A percentile compares a stretch with the other conserved stretches of the same genome.
phyloP scores from a whole-genome alignment of 1,140 invertebrate species.

The Ruditapes philippinarum region DNA sequence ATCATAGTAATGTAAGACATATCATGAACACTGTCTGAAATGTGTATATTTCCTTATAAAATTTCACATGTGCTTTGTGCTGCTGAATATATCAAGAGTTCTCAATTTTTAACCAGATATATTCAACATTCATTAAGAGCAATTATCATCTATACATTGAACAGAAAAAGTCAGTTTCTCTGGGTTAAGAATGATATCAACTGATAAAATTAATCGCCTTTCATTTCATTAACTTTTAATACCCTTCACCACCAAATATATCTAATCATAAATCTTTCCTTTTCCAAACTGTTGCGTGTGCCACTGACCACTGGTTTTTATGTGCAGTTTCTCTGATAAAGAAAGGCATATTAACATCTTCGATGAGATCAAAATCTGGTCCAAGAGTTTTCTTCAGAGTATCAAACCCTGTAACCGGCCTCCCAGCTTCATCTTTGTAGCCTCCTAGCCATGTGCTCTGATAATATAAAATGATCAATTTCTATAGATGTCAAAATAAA shows the following conservation, averaged over 20 bases:
- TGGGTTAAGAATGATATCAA: too few species aligned
- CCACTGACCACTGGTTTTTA: constrained; percentile 86
- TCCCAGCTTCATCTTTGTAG: constrained; percentile 78
- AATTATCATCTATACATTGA: too few species aligned
- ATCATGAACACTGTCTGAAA: too few species aligned
- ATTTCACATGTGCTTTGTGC: too few species aligned
- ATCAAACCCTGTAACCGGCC: constrained; percentile 80
- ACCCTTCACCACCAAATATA: background rate
- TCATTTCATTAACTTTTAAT: background rate
- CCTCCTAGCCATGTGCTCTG: constrained; percentile 86
- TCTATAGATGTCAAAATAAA: background rate
- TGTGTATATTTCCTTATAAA: too few species aligned
- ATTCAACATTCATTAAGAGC: too few species aligned
- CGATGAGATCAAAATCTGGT: constrained; percentile 81
- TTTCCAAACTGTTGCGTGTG: constrained; percentile 86
- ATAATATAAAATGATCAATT: constrained; percentile 47
- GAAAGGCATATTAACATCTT: constrained; percentile 85
- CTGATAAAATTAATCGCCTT: too few species aligned
- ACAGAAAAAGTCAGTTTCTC: too few species aligned
- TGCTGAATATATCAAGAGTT: too few species aligned
- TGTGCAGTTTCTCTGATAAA: constrained; percentile 85
- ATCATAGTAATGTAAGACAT: too few species aligned
- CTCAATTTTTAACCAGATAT: too few species aligned
- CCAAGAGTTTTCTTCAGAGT: constrained; percentile 81
- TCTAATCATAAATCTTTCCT: too few species aligned